Percentiles rank a stretch among this genome's conserved stretches.
Evolutionary conservation across 1,140 invertebrate species (phyloP).

Genomic region (Pteromalus puparum): DNA sequence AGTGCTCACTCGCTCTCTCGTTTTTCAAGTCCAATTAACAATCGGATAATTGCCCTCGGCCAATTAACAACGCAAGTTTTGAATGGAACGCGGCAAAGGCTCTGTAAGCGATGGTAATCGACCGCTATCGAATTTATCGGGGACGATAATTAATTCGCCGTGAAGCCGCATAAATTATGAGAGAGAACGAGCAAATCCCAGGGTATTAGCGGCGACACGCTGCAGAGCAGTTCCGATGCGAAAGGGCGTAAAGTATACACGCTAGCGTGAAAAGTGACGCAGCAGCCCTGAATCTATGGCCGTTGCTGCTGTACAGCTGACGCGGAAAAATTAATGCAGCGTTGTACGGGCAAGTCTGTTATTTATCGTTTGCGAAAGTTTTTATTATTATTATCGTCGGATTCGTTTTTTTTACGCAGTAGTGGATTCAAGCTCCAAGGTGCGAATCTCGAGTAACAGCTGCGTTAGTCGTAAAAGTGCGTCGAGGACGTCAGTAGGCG

Average conservation of each 20-base stretch:
- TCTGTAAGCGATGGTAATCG: slow-evolving; percentile 25
- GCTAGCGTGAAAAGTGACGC: background rate
- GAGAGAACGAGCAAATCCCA: slow-evolving; percentile 53
- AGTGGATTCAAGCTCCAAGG: too few species aligned
- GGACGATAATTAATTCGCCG: slow-evolving; percentile 63
- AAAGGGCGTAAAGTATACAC: too few species aligned
- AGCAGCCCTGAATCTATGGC: background rate
- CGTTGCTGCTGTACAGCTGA: background rate
- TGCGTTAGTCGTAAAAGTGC: slow-evolving; percentile 8
- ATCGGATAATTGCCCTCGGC: background rate
- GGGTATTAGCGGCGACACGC: slow-evolving; percentile 57
- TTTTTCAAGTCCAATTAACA: slow-evolving; percentile 8
- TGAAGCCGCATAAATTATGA: slow-evolving; percentile 65
- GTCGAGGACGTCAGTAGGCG: background rate
- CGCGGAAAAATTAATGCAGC: background rate
- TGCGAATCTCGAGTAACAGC: too few species aligned
- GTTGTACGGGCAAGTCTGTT: too few species aligned
- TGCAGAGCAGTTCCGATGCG: too few species aligned
- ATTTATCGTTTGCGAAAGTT: too few species aligned
- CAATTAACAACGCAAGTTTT: slow-evolving; percentile 15
- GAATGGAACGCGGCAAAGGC: background rate
- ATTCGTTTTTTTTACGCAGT: too few species aligned
- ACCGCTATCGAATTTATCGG: slow-evolving; percentile 57
- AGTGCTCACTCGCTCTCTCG: background rate
- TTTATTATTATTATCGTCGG: too few species aligned